phyloP scores from a whole-genome alignment of 2,113 vertebrate genomes.

The Manacus vitellinus region DNA sequence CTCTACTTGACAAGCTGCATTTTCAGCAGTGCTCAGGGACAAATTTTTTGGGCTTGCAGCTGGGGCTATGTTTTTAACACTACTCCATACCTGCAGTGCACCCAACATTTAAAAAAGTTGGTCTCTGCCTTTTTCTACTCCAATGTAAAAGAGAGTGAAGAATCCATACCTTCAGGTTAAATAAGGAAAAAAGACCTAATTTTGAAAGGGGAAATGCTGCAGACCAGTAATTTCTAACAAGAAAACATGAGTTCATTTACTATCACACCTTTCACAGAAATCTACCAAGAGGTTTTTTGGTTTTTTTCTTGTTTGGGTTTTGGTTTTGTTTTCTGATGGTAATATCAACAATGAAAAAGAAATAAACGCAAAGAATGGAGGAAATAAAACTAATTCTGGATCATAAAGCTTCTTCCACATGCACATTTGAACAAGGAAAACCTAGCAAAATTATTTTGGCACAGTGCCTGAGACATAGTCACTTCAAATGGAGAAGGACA shows the following conservation, averaged over 20 bases:
- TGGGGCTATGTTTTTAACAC: neutral
- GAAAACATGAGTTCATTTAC: neutral
- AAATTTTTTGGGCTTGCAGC: neutral
- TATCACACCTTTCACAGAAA: neutral
- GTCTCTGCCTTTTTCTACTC: neutral
- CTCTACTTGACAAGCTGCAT: neutral
- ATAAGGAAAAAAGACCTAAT: neutral
- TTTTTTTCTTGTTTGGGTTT: neutral
- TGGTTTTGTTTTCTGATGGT: neutral
- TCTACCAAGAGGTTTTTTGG: neutral
- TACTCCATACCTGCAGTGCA: neutral
- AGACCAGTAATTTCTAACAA: neutral
- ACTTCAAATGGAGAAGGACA: neutral
- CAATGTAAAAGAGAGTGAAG: neutral
- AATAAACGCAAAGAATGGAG: neutral
- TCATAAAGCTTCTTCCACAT: neutral
- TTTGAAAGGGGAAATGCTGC: neutral
- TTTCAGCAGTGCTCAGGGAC: neutral
- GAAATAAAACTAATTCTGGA: neutral
- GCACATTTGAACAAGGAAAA: neutral
- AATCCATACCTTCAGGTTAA: neutral
- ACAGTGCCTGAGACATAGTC: fast-evolving
- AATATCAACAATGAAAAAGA: neutral
- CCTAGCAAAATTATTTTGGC: neutral
- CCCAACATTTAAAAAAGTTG: neutral